These are phyloP conservation scores for Drosophila watanabei DNA, from an alignment of 1,140 invertebrate species.

Conservation along the genomic window DNA sequence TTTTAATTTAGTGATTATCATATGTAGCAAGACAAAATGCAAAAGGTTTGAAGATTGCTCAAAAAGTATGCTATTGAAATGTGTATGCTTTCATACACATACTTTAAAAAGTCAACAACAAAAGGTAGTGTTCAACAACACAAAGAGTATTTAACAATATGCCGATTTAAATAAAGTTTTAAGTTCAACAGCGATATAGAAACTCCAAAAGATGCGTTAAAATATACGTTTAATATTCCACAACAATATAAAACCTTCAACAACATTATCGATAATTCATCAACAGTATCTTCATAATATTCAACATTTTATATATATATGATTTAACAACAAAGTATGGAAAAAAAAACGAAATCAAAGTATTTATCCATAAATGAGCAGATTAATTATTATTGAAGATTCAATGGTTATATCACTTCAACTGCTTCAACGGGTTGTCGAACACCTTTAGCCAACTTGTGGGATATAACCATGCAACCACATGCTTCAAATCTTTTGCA, in stretches of 20 bases:
- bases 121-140: background rate
- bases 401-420: background rate
- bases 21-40: constrained; percentile 24
- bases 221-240: background rate
- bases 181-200: background rate
- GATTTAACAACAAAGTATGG: background rate
- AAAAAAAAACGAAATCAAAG: background rate
- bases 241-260: background rate
- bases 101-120: background rate
- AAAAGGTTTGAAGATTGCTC: constrained; percentile 15
- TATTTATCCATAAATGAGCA: background rate
- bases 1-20: constrained; percentile 20
- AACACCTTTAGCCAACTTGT: constrained; percentile 1
- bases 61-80: constrained; percentile 26
- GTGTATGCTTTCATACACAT: background rate
- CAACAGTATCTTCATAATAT: background rate
- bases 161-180: background rate
- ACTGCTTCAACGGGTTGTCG: constrained; percentile 5
- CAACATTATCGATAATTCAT: background rate
- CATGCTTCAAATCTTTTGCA: constrained; percentile 33
- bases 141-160: background rate
- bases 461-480: background rate
- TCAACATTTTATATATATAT: too few species aligned
- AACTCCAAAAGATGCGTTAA: background rate
- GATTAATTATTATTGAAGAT: background rate